A percentile compares a stretch with the other conserved stretches of the same genome.
Evolutionary conservation across 2,797 vertebrate species (phyloP).

Genomic region (Pelobates cultripes): DNA sequence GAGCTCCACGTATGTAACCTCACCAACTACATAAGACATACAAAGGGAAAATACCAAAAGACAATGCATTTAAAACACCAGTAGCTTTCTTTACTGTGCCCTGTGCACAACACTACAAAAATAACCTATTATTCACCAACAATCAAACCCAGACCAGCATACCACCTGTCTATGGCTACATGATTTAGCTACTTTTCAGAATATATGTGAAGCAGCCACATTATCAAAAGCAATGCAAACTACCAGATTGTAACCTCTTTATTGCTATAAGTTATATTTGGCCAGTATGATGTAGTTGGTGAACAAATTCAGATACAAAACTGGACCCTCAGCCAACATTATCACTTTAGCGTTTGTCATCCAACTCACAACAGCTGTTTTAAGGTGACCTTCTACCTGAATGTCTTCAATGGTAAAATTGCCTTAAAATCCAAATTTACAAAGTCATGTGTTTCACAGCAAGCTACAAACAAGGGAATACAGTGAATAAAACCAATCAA

Average conservation of each 20-base stretch:
- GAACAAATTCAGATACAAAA: conserved; percentile 83
- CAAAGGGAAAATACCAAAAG: conserved; percentile 99
- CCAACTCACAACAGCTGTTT: conserved; percentile 84
- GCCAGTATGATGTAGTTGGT: conserved; percentile 88
- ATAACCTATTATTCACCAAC: conserved; percentile 97
- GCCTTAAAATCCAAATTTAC: conserved; percentile 81
- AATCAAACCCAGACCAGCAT: conserved; percentile 94
- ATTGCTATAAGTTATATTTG: conserved; percentile 84
- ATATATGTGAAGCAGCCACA: conserved; percentile 86
- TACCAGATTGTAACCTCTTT: conserved; percentile 89
- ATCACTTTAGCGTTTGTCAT: conserved; percentile 73
- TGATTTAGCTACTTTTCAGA: conserved; percentile 91
- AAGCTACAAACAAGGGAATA: conserved; percentile 78
- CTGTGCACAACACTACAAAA: conserved; percentile 94
- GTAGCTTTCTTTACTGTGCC: conserved; percentile 91
- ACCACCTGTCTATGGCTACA: conserved; percentile 90
- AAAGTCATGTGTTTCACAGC: conserved; percentile 83
- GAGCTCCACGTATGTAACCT: conserved; percentile 99
- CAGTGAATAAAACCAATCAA: conserved; percentile 83
- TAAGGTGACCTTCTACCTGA: conserved; percentile 87
- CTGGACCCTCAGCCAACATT: conserved; percentile 74
- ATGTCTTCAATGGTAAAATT: conserved; percentile 79
- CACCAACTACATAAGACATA: conserved; percentile 99
- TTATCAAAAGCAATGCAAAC: conserved; percentile 84
- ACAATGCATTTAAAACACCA: conserved; percentile 98